Evolutionary conservation across 1,140 invertebrate genomes (phyloP), one percentile per base, ranked within the genome.

Genomic region (Dryas iulia): DNA sequence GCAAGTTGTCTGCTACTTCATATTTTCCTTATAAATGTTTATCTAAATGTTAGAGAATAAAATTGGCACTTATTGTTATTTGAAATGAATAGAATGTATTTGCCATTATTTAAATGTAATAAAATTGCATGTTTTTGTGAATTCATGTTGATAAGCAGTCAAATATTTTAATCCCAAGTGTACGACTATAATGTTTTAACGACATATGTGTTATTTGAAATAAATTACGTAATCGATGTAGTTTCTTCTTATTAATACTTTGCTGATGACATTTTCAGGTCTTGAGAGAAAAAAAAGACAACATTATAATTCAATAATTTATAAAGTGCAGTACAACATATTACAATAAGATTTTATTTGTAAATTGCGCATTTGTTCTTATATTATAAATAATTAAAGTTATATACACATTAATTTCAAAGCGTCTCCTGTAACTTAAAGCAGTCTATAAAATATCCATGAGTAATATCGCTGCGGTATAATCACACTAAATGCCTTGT

Each of bases 341-440:
- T 81, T 87, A 89, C 82, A 87, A 72, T 82, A 86, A 85, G 82
- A 72, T 83, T 84, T 83, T 81, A 83, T 83, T 83, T 67, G 76
- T 82, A 82, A 86, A 83, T 85, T 86, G 81, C 83, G 83, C 80
- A 82, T 86, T 90, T 86, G 76, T 84, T 81, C 81, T 87, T 87
- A 75, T 59, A 60, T 83, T 76, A 86, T 84, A 87, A 86, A 88
- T 84, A 84, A 82, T 82, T 83, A 78, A 82, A 83, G 76, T 81
- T 89, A 89, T 89, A 90, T 89, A 87, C 83, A 89, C 70, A 81
- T 77, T 79, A 82, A 77, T 78, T 79, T 78, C 73, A 74, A 89
- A 89, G 84, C 84, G 78, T 86, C 78, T 78, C 71, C 81, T 81
- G 80, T 86, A 89, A 89, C 84, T 81, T 76, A 87, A 90, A 90